A percentile compares a stretch with the other conserved stretches of the same genome.
phyloP scores from a whole-genome alignment of 2,797 vertebrate species.

The Darevskia nairensis region DNA sequence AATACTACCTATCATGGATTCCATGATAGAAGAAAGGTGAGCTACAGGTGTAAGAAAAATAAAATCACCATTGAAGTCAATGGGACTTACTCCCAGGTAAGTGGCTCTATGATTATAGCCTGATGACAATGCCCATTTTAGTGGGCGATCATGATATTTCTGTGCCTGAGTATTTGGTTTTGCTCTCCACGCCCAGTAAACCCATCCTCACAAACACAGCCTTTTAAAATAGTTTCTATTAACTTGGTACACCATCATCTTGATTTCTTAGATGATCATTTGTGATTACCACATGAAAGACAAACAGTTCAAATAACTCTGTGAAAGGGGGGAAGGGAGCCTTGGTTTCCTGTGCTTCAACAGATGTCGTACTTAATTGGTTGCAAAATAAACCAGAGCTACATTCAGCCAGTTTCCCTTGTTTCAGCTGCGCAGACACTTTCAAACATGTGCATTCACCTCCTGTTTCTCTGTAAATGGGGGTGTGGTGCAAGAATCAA shows the following conservation, averaged over 20 bases:
- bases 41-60: no score
- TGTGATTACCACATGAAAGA: slow-evolving; percentile 67
- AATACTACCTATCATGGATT: no score
- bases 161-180: not conserved
- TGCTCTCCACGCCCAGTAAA: not conserved
- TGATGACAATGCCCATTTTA: slow-evolving; percentile 30
- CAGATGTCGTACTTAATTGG: slow-evolving; percentile 79
- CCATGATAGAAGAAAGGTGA: no score
- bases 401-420: slow-evolving; percentile 73
- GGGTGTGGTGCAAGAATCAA: slow-evolving; percentile 70
- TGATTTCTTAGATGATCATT: slow-evolving; percentile 49
- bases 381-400: slow-evolving; percentile 78
- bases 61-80: not conserved
- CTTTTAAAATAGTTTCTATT: not conserved
- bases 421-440: slow-evolving; percentile 76
- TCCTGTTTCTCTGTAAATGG: slow-evolving; percentile 72
- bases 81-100: not conserved
- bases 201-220: not conserved
- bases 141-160: slow-evolving; percentile 7
- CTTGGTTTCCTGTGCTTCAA: slow-evolving; percentile 76
- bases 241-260: not conserved
- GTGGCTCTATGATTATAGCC: not conserved
- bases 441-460: slow-evolving; percentile 75
- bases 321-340: slow-evolving; percentile 68
- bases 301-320: slow-evolving; percentile 70